Percentiles rank a stretch among this genome's conserved stretches.
phyloP scores from a whole-genome alignment of 2,113 vertebrate genomes.

The Oryzias javanicus region DNA sequence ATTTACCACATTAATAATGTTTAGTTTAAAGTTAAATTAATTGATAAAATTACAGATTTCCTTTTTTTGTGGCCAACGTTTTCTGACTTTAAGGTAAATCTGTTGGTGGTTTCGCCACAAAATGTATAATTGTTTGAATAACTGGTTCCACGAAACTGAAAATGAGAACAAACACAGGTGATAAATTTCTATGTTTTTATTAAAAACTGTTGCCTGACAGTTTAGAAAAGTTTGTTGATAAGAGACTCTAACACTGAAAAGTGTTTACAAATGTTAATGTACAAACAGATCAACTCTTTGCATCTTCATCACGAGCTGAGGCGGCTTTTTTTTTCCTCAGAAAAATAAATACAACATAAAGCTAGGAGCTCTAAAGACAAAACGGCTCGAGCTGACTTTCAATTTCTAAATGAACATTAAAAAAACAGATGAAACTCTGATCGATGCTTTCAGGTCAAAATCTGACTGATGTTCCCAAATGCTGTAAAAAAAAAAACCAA shows the following conservation, averaged over 20 bases:
- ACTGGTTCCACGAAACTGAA: neutral
- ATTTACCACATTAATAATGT: too few relatives aligned
- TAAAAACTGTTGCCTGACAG: constrained; percentile 77
- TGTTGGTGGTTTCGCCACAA: too few relatives aligned
- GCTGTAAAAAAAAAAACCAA: constrained; percentile 13
- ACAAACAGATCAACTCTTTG: constrained; percentile 38
- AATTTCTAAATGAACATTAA: neutral
- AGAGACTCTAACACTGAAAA: constrained; percentile 49
- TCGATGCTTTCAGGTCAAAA: too few relatives aligned
- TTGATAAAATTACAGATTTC: too few relatives aligned
- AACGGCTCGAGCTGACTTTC: too few relatives aligned
- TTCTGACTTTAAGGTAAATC: too few relatives aligned
- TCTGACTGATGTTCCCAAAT: constrained; percentile 1
- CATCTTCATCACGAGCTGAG: neutral
- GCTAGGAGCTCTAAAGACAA: too few relatives aligned
- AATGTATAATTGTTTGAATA: too few relatives aligned
- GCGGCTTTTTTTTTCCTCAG: neutral
- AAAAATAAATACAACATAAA: constrained; percentile 2
- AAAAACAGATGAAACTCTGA: too few relatives aligned
- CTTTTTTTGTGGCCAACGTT: too few relatives aligned
- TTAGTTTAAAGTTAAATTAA: too few relatives aligned
- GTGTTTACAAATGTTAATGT: constrained; percentile 50
- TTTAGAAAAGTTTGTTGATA: constrained; percentile 58
- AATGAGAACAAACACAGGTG: constrained; percentile 15
- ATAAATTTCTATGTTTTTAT: constrained; percentile 55